phyloP scores from a whole-genome alignment of 2,113 vertebrate genomes.

The Anoura caudifer region DNA sequence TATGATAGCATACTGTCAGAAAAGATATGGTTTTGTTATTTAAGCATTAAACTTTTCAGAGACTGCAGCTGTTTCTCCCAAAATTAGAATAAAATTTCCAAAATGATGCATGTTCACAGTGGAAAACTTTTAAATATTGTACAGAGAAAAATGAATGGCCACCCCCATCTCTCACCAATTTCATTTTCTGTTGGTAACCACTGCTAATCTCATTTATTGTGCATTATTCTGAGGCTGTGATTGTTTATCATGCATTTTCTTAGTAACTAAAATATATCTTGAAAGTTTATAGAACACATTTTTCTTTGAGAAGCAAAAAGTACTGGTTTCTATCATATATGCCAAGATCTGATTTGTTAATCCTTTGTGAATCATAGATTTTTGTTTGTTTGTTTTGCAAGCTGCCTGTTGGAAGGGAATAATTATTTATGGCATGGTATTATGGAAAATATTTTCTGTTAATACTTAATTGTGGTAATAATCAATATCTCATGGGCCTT shows the following conservation, averaged over 20 bases:
- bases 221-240: constrained; percentile 24
- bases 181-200: not conserved
- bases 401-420: not conserved
- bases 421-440: not conserved
- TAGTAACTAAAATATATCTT: constrained; percentile 38
- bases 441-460: constrained; percentile 38
- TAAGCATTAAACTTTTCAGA: constrained; percentile 15
- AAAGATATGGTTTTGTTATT: constrained; percentile 36
- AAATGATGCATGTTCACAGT: not conserved
- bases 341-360: constrained; percentile 34
- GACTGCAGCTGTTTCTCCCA: not conserved
- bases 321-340: constrained; percentile 5
- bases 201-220: constrained; percentile 44
- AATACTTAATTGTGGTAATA: constrained; percentile 23
- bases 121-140: constrained; percentile 46
- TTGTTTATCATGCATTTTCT: constrained; percentile 45
- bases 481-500: not conserved
- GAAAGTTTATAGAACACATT: constrained; percentile 50
- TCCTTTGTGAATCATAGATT: constrained; percentile 27
- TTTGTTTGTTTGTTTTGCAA: constrained; percentile 32
- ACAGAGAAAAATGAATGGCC: not conserved
- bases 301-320: constrained; percentile 43
- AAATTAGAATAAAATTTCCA: constrained; percentile 50
- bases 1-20: constrained; percentile 37
- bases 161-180: not conserved